Percentiles rank a stretch among this genome's conserved stretches.
phyloP scores from a whole-genome alignment of 2,113 vertebrate genomes.

The Lepus timidus region DNA sequence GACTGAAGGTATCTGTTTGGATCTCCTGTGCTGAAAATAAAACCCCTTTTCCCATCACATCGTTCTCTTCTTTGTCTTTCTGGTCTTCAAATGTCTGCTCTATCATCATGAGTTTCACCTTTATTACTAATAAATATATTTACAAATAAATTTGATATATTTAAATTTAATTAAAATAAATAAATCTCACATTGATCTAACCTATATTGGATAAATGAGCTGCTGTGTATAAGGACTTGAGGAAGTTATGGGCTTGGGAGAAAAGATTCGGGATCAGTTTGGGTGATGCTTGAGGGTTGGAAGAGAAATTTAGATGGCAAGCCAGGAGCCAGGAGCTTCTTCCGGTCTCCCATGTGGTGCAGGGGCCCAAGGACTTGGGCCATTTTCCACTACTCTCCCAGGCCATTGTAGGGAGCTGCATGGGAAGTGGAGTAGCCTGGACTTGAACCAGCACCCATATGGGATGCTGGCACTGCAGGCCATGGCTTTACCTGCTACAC shows the following conservation, averaged over 20 bases:
- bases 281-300: background rate
- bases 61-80: conserved; percentile 65
- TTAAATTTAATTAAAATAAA: background rate
- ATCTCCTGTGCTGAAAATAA: conserved; percentile 21
- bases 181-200: conserved; percentile 19
- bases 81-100: conserved; percentile 74
- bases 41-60: conserved; percentile 9
- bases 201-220: conserved; percentile 28
- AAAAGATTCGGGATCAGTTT: background rate
- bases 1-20: conserved; percentile 35
- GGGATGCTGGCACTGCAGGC: no score
- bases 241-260: background rate
- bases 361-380: no score
- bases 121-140: conserved; percentile 11
- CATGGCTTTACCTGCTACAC: no score
- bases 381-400: no score
- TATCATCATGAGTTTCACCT: conserved; percentile 41
- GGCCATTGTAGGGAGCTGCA: no score
- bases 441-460: no score
- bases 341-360: no score
- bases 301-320: background rate
- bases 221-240: background rate
- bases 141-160: background rate
- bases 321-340: no score
- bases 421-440: no score